Percentiles rank a stretch among this genome's conserved stretches.
Evolutionary conservation across 2,797 vertebrate species (phyloP).

Genomic region (Enteromius afrohamiltoni): DNA sequence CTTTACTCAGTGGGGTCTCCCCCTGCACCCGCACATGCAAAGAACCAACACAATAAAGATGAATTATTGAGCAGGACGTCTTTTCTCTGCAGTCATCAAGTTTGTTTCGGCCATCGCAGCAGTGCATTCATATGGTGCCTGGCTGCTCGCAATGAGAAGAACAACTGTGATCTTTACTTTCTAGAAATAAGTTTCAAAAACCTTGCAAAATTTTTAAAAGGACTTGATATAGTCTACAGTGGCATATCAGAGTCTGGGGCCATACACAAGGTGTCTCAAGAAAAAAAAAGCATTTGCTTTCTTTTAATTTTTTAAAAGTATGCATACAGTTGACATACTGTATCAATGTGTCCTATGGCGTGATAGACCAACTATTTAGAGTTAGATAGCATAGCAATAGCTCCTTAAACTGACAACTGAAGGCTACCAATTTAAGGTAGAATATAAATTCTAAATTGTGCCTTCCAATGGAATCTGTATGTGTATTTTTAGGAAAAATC

Average conservation of each 20-base stretch:
- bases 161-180: neutral
- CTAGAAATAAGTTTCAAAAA: neutral
- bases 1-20: slow-evolving; percentile 87
- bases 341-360: too few species aligned
- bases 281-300: neutral
- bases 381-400: neutral
- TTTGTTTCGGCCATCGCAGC: slow-evolving; percentile 49
- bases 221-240: neutral
- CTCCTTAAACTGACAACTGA: neutral
- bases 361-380: neutral
- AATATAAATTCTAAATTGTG: neutral
- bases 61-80: slow-evolving; percentile 51
- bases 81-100: slow-evolving; percentile 61
- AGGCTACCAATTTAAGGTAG: neutral
- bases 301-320: neutral
- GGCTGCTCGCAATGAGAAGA: neutral
- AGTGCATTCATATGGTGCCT: neutral
- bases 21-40: slow-evolving; percentile 72
- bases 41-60: slow-evolving; percentile 59
- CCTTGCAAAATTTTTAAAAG: neutral
- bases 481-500: neutral
- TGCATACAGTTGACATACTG: too few species aligned
- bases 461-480: neutral
- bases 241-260: neutral
- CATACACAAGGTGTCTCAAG: neutral